Base-by-base conservation (phyloP, 1,140 invertebrate species). In the Oscheius sp. region DNA sequence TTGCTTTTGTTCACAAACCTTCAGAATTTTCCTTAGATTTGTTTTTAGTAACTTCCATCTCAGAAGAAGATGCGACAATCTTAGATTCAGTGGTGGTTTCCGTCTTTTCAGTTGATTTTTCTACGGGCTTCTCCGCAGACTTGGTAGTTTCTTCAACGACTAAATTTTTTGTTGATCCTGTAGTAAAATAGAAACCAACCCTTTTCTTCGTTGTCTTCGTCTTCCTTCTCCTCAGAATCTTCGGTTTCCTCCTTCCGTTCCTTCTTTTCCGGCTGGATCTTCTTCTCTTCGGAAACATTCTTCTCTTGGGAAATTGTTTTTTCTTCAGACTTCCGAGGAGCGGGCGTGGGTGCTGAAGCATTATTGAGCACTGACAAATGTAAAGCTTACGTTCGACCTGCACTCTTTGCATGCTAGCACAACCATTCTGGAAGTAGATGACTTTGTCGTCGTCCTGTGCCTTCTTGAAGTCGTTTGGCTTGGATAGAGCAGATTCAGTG, bases 391-490 rank as follows among this genome's bases (percentile, higher is more conserved):
- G 36, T 59, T 71, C 61, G 28, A 52, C 13, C 34, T 34, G 65
- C 42, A 77, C 46, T 64, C 62, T 77, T n/a, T n/a, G n/a, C 36
- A 26, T 3, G 34, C 20, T 28, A 63, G 64, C 34, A 45, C 81
- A 83, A 15, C 74, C 81, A 63, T 83, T 83, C 23, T 83, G 75
- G 55, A 83, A 71, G 63, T 84, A 83, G 42, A 83, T 74, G 13
- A 84, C 82, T 59, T 68, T 68, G 23, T 55, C 23, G 42, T 71
- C 69, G 42, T 71, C 58, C 23, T 68, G 49, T 38, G 52, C 67
- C 31, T 52, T 62, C 18, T 34, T 64, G 23, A 71, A 71, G 2
- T 42, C 59, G 28, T 42, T 31, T 34, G 69, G 78, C 28, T 73
- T 68, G 18, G 72, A 69, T 10, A 72, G 55, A 26, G 78, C 81